Conservation (phyloP, 2,888 invertebrate genomes). For the Cosmia pyralina region DNA sequence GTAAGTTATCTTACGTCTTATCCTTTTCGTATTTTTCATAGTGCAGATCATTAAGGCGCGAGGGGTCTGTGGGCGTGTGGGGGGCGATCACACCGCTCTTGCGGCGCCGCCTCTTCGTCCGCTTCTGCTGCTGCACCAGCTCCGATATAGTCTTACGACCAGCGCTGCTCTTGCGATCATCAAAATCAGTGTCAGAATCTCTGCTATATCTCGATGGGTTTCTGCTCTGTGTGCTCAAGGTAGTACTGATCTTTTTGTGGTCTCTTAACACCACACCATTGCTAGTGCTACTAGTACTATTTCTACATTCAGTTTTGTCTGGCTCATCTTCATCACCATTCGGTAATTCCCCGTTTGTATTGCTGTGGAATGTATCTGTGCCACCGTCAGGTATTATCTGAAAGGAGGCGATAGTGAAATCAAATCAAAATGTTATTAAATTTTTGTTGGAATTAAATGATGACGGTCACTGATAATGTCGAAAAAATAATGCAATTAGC, state of each 20-base stretch:
- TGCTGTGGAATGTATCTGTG: slow-evolving; percentile 41
- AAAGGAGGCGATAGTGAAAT: slow-evolving; percentile 45
- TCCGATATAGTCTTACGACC: slow-evolving; percentile 83
- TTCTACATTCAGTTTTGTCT: slow-evolving; percentile 17
- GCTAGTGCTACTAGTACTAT: slow-evolving; percentile 7
- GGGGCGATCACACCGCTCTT: slow-evolving; percentile 90
- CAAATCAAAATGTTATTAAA: slow-evolving; percentile 3
- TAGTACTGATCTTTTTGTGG: slow-evolving; percentile 75
- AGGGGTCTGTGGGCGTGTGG: slow-evolving; percentile 83
- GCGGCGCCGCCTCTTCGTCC: slow-evolving; percentile 71
- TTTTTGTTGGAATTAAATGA: slow-evolving; percentile 17
- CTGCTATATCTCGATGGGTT: slow-evolving; percentile 71
- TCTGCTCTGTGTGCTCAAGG: slow-evolving; percentile 78
- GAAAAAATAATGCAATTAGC: slow-evolving; percentile 4
- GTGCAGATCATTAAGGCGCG: slow-evolving; percentile 81
- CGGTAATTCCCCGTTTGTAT: slow-evolving; percentile 41
- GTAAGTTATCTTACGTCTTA: slow-evolving; percentile 82
- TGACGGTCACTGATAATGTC: slow-evolving; percentile 25
- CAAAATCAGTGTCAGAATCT: slow-evolving; percentile 77
- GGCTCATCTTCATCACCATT: slow-evolving; percentile 70
- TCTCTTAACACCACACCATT: slow-evolving; percentile 62
- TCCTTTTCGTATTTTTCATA: slow-evolving; percentile 90
- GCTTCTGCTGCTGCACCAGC: slow-evolving; percentile 71
- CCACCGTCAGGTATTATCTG: slow-evolving; percentile 78
- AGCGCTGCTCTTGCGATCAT: slow-evolving; percentile 77